Conservation (phyloP, 2,113 vertebrate genomes). For the Bolborhynchus lineola region DNA sequence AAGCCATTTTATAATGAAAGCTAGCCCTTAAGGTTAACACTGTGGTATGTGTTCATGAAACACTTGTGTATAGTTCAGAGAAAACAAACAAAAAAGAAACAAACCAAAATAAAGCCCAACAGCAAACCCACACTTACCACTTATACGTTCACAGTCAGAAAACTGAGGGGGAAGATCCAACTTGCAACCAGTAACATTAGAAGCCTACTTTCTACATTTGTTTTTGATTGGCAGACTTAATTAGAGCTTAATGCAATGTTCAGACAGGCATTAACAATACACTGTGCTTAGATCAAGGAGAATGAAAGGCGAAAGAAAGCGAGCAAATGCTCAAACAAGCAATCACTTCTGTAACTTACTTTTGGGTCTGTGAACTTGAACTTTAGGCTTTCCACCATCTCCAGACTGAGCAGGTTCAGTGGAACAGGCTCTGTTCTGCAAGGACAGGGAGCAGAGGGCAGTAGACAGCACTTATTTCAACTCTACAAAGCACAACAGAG, state of each 20-base stretch:
- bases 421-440: constrained; percentile 78
- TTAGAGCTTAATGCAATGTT: constrained; percentile 60
- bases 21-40: neutral
- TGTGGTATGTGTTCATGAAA: constrained; percentile 7
- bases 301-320: constrained; percentile 31
- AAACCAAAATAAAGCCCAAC: neutral
- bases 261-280: constrained; percentile 54
- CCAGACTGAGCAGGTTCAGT: constrained; percentile 80
- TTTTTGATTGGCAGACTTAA: constrained; percentile 65
- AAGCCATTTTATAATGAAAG: neutral
- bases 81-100: neutral
- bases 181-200: constrained; percentile 13
- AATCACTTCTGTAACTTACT: constrained; percentile 75
- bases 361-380: constrained; percentile 85
- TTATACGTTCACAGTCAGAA: constrained; percentile 19
- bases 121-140: neutral
- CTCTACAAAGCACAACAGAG: constrained; percentile 38
- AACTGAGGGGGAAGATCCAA: constrained; percentile 8
- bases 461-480: constrained; percentile 23
- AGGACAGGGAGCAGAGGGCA: constrained; percentile 55
- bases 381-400: constrained; percentile 86
- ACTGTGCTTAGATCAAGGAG: constrained; percentile 36
- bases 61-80: constrained; percentile 28
- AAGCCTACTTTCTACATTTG: neutral
- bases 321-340: neutral